phyloP scores from a whole-genome alignment of 2,888 invertebrate genomes.

The Meghimatium bilineatum region DNA sequence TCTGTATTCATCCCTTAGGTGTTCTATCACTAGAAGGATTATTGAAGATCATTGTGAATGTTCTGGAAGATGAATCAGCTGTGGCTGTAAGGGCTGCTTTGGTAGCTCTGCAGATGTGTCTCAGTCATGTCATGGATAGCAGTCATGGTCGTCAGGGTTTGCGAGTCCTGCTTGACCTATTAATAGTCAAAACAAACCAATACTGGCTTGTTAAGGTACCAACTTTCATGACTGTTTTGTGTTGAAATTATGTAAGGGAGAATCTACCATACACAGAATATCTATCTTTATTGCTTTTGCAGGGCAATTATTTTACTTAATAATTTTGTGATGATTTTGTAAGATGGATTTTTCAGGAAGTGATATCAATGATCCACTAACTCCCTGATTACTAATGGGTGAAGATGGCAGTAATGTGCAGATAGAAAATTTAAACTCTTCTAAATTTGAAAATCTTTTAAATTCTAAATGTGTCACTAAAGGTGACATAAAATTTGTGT shows the following conservation, averaged over 20 bases:
- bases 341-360: too few relatives aligned
- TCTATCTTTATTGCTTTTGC: neutral
- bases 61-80: conserved; percentile 82
- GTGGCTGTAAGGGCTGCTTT: conserved; percentile 86
- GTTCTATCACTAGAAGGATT: conserved; percentile 64
- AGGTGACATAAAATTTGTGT: too few relatives aligned
- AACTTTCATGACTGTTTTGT: neutral
- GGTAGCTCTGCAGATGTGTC: conserved; percentile 81
- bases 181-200: conserved; percentile 83
- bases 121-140: conserved; percentile 82
- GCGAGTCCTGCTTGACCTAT: conserved; percentile 82
- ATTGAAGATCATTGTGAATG: conserved; percentile 68
- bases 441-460: too few relatives aligned
- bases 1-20: conserved; percentile 43
- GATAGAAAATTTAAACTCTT: too few relatives aligned
- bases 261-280: neutral
- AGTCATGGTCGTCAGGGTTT: conserved; percentile 81
- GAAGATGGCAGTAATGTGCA: too few relatives aligned
- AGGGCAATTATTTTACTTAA: neutral
- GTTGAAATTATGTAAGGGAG: neutral
- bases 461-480: too few relatives aligned
- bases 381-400: too few relatives aligned
- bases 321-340: too few relatives aligned
- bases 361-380: too few relatives aligned
- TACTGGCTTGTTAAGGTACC: conserved; percentile 91